These are phyloP conservation scores for Drosophila teissieri DNA, from an alignment of 1,140 invertebrate species.

Conservation along the genomic window DNA sequence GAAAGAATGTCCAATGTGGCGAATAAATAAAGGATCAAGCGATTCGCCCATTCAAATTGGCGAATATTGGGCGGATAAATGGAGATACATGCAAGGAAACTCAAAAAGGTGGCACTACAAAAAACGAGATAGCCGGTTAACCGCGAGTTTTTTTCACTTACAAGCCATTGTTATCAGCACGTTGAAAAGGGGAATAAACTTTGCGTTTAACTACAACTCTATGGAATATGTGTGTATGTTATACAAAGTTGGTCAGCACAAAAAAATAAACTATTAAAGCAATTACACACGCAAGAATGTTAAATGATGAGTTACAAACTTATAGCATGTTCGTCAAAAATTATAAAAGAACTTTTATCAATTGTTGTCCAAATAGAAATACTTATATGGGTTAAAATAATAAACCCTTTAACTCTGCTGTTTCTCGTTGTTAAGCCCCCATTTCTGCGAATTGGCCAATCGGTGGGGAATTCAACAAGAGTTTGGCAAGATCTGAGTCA, in stretches of 20 bases:
- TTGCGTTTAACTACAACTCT: too few relatives aligned
- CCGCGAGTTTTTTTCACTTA: background rate
- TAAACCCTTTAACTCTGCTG: background rate
- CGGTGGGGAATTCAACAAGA: background rate
- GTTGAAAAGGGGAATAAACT: background rate
- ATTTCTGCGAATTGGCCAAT: conserved; percentile 4
- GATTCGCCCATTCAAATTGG: background rate
- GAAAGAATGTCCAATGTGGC: conserved; percentile 6
- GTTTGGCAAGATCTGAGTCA: conserved; percentile 19
- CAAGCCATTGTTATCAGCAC: background rate
- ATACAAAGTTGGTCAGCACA: too few relatives aligned
- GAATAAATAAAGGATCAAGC: conserved; percentile 57
- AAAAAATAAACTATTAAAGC: too few relatives aligned
- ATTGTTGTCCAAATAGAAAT: too few relatives aligned
- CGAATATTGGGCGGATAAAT: background rate
- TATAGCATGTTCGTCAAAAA: too few relatives aligned
- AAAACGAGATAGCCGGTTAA: too few relatives aligned
- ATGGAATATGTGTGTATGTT: too few relatives aligned
- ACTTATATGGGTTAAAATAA: background rate
- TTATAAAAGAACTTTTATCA: too few relatives aligned
- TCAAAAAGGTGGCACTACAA: background rate
- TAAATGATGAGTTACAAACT: too few relatives aligned
- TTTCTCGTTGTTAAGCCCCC: background rate
- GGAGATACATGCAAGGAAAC: background rate
- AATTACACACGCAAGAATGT: too few relatives aligned